phyloP scores from a whole-genome alignment of 2,888 invertebrate genomes.

The Archips xylosteana region DNA sequence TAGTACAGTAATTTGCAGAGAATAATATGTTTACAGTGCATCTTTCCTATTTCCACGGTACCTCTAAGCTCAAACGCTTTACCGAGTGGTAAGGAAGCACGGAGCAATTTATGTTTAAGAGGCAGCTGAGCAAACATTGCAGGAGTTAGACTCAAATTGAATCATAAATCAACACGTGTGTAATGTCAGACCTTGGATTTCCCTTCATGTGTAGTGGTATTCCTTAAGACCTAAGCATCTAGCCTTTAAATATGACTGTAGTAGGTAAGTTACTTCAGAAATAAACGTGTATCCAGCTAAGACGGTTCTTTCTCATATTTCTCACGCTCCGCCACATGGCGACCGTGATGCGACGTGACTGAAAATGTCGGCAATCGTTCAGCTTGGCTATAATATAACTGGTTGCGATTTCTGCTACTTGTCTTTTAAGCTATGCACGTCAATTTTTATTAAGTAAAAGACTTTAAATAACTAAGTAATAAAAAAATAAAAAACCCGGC shows the following conservation, averaged over 20 bases:
- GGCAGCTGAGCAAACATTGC: conserved; percentile 36
- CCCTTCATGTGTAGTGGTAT: too few species aligned
- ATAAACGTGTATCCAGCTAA: too few species aligned
- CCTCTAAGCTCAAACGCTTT: conserved; percentile 7
- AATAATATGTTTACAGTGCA: conserved; percentile 16
- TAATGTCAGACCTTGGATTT: conserved; percentile 17
- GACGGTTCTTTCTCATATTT: too few species aligned
- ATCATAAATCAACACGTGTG: conserved; percentile 30
- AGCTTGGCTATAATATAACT: neutral
- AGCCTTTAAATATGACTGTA: too few species aligned
- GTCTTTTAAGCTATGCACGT: neutral
- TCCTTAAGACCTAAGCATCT: too few species aligned
- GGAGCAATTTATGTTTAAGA: conserved; percentile 41
- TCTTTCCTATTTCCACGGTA: conserved; percentile 7
- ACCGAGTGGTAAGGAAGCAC: conserved; percentile 24
- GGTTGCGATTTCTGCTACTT: neutral
- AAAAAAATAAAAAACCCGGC: too few species aligned
- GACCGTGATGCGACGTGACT: neutral
- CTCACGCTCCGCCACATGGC: too few species aligned
- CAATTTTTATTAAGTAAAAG: neutral
- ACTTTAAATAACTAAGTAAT: too few species aligned
- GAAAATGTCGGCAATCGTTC: conserved; percentile 5
- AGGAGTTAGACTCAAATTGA: conserved; percentile 33
- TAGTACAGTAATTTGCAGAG: neutral
- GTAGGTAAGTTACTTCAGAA: too few species aligned